Base-by-base conservation (phyloP, 2,113 vertebrate species). In the Ptyas mucosa region DNA sequence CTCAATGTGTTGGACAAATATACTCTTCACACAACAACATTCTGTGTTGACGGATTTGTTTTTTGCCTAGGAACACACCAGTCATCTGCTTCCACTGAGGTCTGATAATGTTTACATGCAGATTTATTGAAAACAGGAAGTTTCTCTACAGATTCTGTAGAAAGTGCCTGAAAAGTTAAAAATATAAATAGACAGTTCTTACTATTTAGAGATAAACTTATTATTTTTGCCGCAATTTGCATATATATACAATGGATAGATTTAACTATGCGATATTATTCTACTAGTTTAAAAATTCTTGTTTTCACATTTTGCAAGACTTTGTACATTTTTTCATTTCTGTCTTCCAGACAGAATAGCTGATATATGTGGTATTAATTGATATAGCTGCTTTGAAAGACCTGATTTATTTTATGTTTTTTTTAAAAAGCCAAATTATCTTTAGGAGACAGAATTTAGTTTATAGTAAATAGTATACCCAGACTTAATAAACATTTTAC, bases 61-160 rank as follows among this genome's bases (percentile, higher is more conserved):
- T 97, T 99, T 95, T 95, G 99, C 95, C 99, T 99, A 87, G 99
- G 99, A 94, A 99, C 97, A 95, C 99, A 99, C 99, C 99, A 99
- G 96, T 99, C 99, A 14, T 99, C 99, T 0, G 99, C 99, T 95
- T 99, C 99, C 0, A 90, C 98, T 95, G 95, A 98, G 46, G 97
- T 92, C 91, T 98, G 99, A 96, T 99, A 99, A 96, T 99, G 99
- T 96, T 99, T 98, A 90, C 98, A 98, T 81, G 98, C 98, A 0
- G 99, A 99, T 95, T 98, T 99, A 97, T 99, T 99, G 97, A 99
- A 99, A 94, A 99, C 99, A 0, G 99, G 99, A 51, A 99, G 98
- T 93, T 99, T 98, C 96, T 99, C 99, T 95, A 99, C 39, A 0
- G 99, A 99, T 61, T 99, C 99, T 15, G 99, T 98, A 86, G 99